These are phyloP conservation scores for Paraplagusia blochii DNA, from an alignment of 2,113 vertebrate genomes.

Conservation along the genomic window DNA sequence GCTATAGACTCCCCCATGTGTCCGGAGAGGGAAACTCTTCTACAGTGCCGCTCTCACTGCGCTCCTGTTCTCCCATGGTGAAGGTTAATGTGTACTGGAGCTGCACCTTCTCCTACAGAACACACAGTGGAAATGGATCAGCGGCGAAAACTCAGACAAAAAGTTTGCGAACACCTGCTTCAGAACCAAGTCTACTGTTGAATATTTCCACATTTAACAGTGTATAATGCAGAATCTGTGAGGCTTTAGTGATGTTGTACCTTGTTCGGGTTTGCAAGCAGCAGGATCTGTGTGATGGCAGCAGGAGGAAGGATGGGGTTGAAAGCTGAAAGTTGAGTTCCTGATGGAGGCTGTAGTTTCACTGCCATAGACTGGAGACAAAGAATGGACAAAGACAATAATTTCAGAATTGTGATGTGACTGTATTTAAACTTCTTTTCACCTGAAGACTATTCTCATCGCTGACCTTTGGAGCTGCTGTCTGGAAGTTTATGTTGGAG, in stretches of 20 bases:
- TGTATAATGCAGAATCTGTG: neutral
- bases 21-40: constrained; percentile 92
- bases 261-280: constrained; percentile 95
- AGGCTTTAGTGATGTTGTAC: constrained; percentile 54
- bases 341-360: constrained; percentile 93
- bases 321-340: constrained; percentile 88
- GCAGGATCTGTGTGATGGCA: constrained; percentile 94
- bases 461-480: constrained; percentile 90
- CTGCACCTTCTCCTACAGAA: constrained; percentile 89
- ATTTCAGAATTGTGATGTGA: neutral
- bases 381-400: neutral
- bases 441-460: neutral
- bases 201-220: too few relatives aligned
- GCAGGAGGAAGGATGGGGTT: constrained; percentile 93
- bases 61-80: constrained; percentile 86
- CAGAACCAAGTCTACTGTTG: too few relatives aligned
- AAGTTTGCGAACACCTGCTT: too few relatives aligned
- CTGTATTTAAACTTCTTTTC: too few relatives aligned
- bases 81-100: constrained; percentile 93
- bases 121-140: neutral
- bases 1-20: constrained; percentile 91
- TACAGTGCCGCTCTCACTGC: constrained; percentile 88
- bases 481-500: constrained; percentile 87
- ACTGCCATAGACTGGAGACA: constrained; percentile 87
- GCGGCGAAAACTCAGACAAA: too few relatives aligned